Base-by-base conservation (phyloP, 2,113 vertebrate species). In the Lampris incognitus region DNA sequence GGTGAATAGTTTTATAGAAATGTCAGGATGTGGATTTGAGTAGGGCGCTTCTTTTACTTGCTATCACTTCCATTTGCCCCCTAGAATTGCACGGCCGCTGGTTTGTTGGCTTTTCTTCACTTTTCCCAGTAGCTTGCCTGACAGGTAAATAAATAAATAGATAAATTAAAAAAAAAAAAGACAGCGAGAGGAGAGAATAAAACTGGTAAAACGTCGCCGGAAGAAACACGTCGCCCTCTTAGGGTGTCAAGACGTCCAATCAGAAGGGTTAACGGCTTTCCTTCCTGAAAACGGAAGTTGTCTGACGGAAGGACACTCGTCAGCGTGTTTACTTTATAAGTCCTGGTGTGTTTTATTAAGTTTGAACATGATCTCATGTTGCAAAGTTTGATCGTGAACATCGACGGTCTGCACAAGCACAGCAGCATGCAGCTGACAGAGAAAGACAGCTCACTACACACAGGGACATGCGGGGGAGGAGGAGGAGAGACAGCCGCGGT, bases 391-490 rank as follows among this genome's bases (percentile, higher is more conserved):
- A 84, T 83, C 81, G 88, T 83, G 62, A 94, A 94, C 92, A 94
- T 85, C 90, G 93, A 92, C 37, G 84, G 76, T 89, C 86, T 91
- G 83, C 89, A 93, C 89, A 92, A 52, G 91, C 85, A 89, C 81
- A 75, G 96, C 94, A 97, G 95, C 96, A 97, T 96, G 95, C 96
- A 97, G 94, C 94, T 96, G 94, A 93, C 94, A 93, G 93, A 94
- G 91, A 93, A 92, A 93, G 84, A 91, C 83, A 91, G 72, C 80
- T 88, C 84, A 94, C 93, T 90, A 93, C 92, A 93, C 90, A 78
- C 90, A 78, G 91, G 90, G 90, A 95, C 97, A 97, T 97, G 97
- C 97, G 94, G 95, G 92, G 93, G 87, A 91, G 94, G 87, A 79
- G 24, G 24, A 24, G 24, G 24, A 24, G 24, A 24, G 24, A 24